Evolutionary conservation across 2,113 vertebrate genomes (phyloP).

Genomic region (Catharus fuscescens): DNA sequence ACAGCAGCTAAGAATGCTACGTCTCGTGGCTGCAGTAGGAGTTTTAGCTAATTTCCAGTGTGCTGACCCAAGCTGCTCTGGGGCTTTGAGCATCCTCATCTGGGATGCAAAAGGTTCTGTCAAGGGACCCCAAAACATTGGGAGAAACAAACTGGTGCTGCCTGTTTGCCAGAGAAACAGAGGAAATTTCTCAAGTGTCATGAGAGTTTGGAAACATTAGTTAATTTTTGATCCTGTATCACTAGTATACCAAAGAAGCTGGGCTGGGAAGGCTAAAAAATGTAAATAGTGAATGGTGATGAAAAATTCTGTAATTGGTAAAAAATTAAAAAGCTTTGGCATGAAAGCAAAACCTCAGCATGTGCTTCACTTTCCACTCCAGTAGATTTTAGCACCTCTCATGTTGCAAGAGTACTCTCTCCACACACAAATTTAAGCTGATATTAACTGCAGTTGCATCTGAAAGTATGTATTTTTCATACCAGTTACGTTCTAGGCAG

Average conservation of each 20-base stretch:
- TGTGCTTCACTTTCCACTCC: not conserved
- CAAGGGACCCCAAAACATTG: not conserved
- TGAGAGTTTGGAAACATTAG: not conserved
- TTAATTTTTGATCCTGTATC: not conserved
- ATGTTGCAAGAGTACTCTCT: not conserved
- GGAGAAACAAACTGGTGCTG: not conserved
- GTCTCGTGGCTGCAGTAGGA: fast-evolving
- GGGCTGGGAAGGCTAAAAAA: not conserved
- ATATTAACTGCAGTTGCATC: conserved; percentile 20
- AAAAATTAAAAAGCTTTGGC: conserved; percentile 6
- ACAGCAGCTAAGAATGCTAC: fast-evolving
- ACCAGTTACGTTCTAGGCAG: not conserved
- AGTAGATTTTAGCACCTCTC: not conserved
- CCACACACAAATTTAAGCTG: not conserved
- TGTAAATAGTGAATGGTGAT: not conserved
- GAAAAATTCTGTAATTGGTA: not conserved
- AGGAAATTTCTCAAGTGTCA: not conserved
- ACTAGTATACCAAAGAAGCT: not conserved
- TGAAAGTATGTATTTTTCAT: conserved; percentile 35
- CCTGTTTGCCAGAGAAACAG: not conserved
- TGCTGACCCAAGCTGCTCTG: not conserved
- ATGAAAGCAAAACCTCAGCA: not conserved
- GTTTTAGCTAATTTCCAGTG: not conserved
- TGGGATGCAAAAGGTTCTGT: not conserved
- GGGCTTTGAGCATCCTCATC: not conserved